Conservation (phyloP, 2,113 vertebrate genomes). For the Crotalus viridis region DNA sequence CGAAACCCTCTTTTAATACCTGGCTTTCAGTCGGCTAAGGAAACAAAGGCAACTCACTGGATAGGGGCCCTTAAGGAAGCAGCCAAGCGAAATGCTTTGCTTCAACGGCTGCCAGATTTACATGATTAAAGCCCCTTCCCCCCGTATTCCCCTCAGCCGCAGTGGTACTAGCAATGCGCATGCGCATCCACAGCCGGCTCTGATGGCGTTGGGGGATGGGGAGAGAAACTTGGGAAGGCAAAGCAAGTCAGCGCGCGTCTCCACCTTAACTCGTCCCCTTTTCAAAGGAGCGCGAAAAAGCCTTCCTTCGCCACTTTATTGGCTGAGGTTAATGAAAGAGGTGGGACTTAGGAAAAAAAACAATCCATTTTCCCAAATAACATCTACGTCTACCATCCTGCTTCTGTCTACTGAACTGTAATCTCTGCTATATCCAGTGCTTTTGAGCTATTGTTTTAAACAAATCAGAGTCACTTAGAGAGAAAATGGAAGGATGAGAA, state of each 20-base stretch:
- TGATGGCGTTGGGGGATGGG: not conserved
- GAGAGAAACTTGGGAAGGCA: not conserved
- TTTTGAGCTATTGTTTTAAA: not conserved
- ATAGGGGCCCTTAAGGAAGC: not conserved
- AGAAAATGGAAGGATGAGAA: not conserved
- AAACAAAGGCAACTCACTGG: not conserved
- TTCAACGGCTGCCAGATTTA: not conserved
- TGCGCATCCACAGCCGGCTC: not conserved
- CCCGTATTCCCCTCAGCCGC: slow-evolving; percentile 19
- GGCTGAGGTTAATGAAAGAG: not conserved
- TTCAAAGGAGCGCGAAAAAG: not conserved
- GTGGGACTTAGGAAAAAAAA: not conserved
- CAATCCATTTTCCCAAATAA: not conserved
- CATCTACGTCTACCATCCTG: not conserved
- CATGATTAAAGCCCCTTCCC: not conserved
- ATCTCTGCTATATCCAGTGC: not conserved
- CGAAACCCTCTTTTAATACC: not conserved
- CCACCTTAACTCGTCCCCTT: not conserved
- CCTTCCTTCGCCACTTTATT: not conserved
- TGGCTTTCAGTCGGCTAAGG: not conserved
- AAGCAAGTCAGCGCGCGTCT: not conserved
- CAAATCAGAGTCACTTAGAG: not conserved
- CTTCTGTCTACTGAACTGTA: not conserved
- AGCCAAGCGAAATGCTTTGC: not conserved
- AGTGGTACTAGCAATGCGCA: slow-evolving; percentile 38